Evolutionary conservation across 2,113 vertebrate species (phyloP).

Genomic region (Catagonus wagneri): DNA sequence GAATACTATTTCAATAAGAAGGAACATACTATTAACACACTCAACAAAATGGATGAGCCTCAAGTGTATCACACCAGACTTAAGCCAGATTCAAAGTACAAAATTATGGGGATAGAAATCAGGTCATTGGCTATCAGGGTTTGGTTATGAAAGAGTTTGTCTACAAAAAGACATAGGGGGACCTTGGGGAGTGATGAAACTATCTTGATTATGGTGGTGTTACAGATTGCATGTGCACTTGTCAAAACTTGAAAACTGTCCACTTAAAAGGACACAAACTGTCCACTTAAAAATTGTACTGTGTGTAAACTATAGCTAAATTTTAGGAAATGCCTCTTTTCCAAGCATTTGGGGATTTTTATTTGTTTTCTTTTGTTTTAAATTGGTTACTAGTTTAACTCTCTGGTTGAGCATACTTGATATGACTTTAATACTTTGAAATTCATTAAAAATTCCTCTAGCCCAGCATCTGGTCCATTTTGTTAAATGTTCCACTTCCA

Average conservation of each 20-base stretch:
- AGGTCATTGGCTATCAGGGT: neutral
- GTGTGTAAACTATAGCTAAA: neutral
- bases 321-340: neutral
- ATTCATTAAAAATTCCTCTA: conserved; percentile 41
- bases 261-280: neutral
- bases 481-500: conserved; percentile 51
- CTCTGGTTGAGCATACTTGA: neutral
- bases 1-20: neutral
- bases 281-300: neutral
- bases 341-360: neutral
- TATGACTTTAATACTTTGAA: conserved; percentile 11
- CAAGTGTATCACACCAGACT: neutral
- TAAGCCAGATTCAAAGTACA: neutral
- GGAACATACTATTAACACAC: too few relatives aligned
- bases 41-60: neutral
- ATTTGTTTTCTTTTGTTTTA: neutral
- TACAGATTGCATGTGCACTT: neutral
- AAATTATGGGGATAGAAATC: neutral
- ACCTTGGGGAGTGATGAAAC: neutral
- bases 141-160: neutral
- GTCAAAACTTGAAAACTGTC: neutral
- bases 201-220: neutral
- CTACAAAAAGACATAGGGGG: neutral
- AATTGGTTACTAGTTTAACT: conserved; percentile 43
- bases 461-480: neutral